A percentile compares a stretch with the other conserved stretches of the same genome.
These are phyloP conservation scores for Bombus difficillimus DNA, from an alignment of 1,140 invertebrate genomes.

Conservation along the genomic window DNA sequence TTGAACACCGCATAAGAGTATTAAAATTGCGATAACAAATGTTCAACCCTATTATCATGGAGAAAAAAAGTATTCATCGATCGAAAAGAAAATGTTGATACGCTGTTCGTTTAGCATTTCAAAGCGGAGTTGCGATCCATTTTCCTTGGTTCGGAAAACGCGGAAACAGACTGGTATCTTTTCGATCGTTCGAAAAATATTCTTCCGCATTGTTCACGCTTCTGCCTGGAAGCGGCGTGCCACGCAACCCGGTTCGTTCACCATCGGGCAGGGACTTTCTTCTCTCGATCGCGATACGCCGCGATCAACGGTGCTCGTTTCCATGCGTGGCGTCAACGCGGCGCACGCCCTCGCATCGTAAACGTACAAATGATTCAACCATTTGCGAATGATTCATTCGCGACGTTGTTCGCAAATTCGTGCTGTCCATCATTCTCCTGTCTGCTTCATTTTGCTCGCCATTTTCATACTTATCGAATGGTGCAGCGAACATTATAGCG, in stretches of 20 bases:
- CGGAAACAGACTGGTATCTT: background rate
- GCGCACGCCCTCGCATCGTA: constrained; percentile 11
- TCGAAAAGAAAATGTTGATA: no score
- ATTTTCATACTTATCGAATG: no score
- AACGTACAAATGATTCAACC: constrained; percentile 14
- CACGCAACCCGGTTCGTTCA: constrained; percentile 38
- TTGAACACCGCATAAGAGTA: no score
- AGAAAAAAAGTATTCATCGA: no score
- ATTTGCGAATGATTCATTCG: constrained; percentile 45
- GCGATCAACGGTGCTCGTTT: constrained; percentile 21
- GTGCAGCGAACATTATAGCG: no score
- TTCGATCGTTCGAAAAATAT: constrained; percentile 23
- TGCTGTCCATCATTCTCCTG: no score
- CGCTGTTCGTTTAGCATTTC: background rate
- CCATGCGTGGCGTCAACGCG: background rate
- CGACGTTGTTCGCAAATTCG: background rate
- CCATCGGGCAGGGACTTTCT: constrained; percentile 53
- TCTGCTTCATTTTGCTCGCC: no score
- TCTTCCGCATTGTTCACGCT: constrained; percentile 43
- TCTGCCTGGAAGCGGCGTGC: constrained; percentile 4
- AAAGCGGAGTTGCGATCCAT: background rate
- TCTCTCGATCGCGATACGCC: constrained; percentile 7
- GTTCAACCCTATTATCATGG: no score
- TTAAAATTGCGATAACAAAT: no score
- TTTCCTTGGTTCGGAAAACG: constrained; percentile 10